phyloP scores from a whole-genome alignment of 2,113 vertebrate genomes.

The Octodon degus region DNA sequence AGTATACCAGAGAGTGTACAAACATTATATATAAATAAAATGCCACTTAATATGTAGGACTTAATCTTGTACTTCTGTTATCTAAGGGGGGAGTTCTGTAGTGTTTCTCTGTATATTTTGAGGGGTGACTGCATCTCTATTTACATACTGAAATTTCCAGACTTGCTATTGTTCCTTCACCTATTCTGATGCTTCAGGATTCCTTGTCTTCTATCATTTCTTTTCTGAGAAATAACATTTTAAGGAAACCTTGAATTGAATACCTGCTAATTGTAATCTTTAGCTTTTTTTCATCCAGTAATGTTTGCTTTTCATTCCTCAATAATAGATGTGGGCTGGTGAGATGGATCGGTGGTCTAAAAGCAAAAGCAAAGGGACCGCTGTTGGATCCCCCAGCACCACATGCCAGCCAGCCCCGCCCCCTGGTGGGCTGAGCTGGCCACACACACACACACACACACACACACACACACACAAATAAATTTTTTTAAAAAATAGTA shows the following conservation, averaged over 20 bases:
- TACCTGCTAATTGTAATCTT: background rate
- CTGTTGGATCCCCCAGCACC: no score
- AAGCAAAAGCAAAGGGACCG: no score
- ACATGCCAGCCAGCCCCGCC: no score
- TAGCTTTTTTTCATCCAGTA: background rate
- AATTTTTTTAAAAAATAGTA: no score
- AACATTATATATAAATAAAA: background rate
- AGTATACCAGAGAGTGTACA: background rate
- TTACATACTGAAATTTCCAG: background rate
- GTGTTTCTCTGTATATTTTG: background rate
- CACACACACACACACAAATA: no score
- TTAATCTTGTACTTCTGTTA: background rate
- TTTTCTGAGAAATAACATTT: background rate
- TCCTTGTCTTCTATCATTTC: background rate
- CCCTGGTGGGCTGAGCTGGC: no score
- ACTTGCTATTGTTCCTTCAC: background rate
- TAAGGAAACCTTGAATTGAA: background rate
- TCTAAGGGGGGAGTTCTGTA: background rate
- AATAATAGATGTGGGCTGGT: background rate
- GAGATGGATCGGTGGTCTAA: no score
- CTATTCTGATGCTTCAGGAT: background rate
- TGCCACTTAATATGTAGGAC: background rate
- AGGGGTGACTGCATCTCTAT: background rate
- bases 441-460: no score
- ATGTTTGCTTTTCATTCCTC: background rate